phyloP scores from a whole-genome alignment of 1,140 invertebrate genomes.

The Trigoniulus corallinus region DNA sequence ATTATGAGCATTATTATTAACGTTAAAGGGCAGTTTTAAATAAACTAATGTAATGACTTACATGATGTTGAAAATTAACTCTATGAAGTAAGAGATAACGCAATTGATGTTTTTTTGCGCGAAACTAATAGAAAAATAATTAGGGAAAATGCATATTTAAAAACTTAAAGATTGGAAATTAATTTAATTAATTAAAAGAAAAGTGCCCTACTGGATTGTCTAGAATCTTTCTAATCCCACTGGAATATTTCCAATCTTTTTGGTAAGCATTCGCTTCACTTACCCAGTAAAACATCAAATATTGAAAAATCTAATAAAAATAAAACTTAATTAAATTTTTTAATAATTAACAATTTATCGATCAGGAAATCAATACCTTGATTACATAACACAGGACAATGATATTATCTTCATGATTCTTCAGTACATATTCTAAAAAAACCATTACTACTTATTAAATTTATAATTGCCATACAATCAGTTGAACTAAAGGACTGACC shows the following conservation, averaged over 20 bases:
- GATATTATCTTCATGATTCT: constrained; percentile 50
- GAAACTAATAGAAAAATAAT: constrained; percentile 20
- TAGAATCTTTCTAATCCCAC: constrained; percentile 37
- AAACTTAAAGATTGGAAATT: background rate
- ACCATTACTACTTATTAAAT: too few species aligned
- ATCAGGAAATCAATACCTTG: constrained; percentile 21
- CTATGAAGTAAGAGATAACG: constrained; percentile 44
- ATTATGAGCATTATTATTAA: constrained; percentile 1
- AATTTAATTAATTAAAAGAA: too few species aligned
- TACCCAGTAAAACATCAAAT: constrained; percentile 37
- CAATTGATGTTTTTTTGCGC: constrained; percentile 39
- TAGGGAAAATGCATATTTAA: background rate
- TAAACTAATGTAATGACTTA: constrained; percentile 22
- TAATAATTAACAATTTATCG: too few species aligned
- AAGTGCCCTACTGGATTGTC: constrained; percentile 33
- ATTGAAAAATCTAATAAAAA: constrained; percentile 38
- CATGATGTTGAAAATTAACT: constrained; percentile 46
- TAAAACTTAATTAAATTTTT: constrained; percentile 8
- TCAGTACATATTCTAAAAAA: constrained; percentile 35
- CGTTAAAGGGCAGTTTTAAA: constrained; percentile 1
- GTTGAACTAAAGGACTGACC: background rate
- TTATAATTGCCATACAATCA: background rate
- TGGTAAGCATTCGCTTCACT: constrained; percentile 33
- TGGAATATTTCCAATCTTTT: constrained; percentile 37
- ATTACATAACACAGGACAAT: constrained; percentile 46